These are phyloP conservation scores for Syngnathus rostellatus DNA, from an alignment of 2,797 vertebrate genomes.

Conservation along the genomic window DNA sequence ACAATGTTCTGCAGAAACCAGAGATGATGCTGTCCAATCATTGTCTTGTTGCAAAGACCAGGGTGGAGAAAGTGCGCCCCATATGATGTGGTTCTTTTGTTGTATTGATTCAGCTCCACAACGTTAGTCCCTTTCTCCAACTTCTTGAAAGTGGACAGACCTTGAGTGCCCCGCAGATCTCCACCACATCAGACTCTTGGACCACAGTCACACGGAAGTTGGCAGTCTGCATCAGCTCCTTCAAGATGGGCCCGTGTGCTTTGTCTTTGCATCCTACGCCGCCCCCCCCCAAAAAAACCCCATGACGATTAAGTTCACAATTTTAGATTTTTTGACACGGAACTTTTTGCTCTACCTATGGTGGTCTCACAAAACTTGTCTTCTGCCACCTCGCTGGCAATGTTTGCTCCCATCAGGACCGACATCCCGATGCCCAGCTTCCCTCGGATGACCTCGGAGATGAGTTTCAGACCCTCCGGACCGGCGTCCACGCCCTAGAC, in stretches of 20 bases:
- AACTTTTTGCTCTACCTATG: conserved; percentile 69
- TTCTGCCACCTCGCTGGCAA: conserved; percentile 90
- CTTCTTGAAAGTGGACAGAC: conserved; percentile 53
- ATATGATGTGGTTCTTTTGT: background rate
- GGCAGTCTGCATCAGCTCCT: conserved; percentile 88
- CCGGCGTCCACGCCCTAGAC: conserved; percentile 85
- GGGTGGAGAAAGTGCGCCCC: too few relatives aligned
- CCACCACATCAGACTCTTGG: conserved; percentile 86
- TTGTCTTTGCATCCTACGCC: conserved; percentile 78
- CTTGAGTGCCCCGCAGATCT: conserved; percentile 97
- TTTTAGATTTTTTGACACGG: too few relatives aligned
- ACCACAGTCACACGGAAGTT: conserved; percentile 94
- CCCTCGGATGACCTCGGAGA: conserved; percentile 84
- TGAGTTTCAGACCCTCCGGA: conserved; percentile 87
- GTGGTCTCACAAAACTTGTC: conserved; percentile 98
- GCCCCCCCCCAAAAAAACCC: background rate
- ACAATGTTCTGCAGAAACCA: conserved; percentile 78
- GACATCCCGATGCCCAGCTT: conserved; percentile 82
- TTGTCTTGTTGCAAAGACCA: background rate
- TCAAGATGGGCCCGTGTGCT: conserved; percentile 72
- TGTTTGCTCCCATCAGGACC: conserved; percentile 95
- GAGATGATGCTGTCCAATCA: background rate
- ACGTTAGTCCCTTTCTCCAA: background rate
- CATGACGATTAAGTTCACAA: background rate
- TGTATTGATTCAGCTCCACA: background rate